Evolutionary conservation across 1,140 invertebrate genomes (phyloP).

Genomic region (Zeugodacus cucurbitae): DNA sequence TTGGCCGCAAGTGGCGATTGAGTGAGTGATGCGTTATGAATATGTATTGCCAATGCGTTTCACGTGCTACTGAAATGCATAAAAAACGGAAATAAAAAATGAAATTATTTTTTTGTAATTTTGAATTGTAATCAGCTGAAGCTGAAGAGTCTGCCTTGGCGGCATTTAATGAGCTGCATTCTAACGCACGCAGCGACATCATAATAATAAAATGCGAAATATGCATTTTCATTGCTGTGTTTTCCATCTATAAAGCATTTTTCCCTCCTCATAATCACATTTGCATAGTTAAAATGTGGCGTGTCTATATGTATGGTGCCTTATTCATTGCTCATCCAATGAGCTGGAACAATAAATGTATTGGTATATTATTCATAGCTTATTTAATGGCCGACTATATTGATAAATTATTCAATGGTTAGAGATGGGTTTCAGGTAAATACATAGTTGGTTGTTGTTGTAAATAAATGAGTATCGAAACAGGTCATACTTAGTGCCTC

Average conservation of each 20-base stretch:
- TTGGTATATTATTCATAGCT: background rate
- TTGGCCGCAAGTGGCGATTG: background rate
- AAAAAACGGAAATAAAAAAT: background rate
- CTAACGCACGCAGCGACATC: background rate
- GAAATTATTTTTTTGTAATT: background rate
- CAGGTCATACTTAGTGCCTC: background rate
- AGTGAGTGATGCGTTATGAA: background rate
- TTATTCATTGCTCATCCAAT: background rate
- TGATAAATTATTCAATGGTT: background rate
- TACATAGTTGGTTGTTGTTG: background rate
- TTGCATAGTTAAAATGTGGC: background rate
- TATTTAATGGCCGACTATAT: background rate
- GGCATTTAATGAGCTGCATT: background rate
- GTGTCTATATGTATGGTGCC: background rate
- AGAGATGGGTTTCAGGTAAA: background rate
- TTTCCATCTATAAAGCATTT: background rate
- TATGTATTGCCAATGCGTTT: background rate
- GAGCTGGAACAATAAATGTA: background rate
- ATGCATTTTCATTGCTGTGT: background rate
- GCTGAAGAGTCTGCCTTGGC: background rate
- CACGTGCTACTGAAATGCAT: background rate
- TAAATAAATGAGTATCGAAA: background rate
- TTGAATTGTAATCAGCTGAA: background rate
- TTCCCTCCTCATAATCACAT: background rate
- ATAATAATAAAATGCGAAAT: background rate